phyloP scores from a whole-genome alignment of 2,888 invertebrate genomes.

The Serrognathus titanus region DNA sequence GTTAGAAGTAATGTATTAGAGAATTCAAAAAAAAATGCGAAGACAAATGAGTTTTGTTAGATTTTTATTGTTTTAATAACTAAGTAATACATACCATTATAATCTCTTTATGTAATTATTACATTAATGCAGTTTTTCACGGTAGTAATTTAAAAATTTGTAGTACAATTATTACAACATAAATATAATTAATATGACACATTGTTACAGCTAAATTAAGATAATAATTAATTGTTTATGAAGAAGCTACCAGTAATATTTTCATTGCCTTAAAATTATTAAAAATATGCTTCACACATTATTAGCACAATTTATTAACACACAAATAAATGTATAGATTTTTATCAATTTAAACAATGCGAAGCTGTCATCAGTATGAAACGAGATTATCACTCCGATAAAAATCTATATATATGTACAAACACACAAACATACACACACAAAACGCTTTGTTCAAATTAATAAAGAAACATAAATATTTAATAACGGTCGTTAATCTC shows the following conservation, averaged over 20 bases:
- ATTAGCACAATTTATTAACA: constrained; percentile 12
- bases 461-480: not conserved
- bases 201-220: constrained; percentile 16
- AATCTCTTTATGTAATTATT: not conserved
- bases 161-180: constrained; percentile 12
- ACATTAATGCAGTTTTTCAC: not conserved
- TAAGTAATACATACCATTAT: constrained; percentile 17
- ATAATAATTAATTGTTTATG: constrained; percentile 5
- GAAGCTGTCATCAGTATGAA: not conserved
- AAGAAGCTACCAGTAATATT: constrained; percentile 15
- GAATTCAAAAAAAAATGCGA: not conserved
- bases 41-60: constrained; percentile 12
- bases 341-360: not conserved
- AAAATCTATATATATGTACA: too few relatives aligned
- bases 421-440: not conserved
- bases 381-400: too few relatives aligned
- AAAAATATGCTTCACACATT: not conserved
- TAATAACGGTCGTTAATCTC: not conserved
- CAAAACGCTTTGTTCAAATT: not conserved
- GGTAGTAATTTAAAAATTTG: not conserved
- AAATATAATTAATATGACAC: constrained; percentile 19
- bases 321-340: not conserved
- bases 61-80: constrained; percentile 15
- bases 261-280: constrained; percentile 6
- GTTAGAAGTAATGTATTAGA: too few relatives aligned